Base-by-base conservation (phyloP, 2,797 vertebrate species). In the Rhabdomys pumilio region DNA sequence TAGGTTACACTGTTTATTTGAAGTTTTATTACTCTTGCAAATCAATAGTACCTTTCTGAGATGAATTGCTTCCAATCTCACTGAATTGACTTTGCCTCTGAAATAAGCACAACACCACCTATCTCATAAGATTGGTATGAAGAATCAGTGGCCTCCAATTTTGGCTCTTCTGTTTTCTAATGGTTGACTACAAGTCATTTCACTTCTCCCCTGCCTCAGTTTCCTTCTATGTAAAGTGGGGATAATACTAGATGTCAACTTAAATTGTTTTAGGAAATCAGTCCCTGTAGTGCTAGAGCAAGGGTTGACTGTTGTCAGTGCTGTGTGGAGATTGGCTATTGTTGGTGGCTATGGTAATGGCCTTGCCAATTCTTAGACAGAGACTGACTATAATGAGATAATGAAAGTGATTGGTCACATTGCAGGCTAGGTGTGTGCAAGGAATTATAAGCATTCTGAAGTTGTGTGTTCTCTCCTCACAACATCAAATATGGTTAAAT, bases 131-230 rank as follows among this genome's bases (percentile, higher is more conserved):
- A 12, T 41, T 34, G 6, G 10, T 38, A 19, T 41, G 20, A 69
- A 73, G 84, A 89, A 47, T 94, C 47, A 26, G 2, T 47, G 73
- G 26, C 59, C 55, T 89, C 87, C 81, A 10, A 34, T 93, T 95
- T 50, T 73, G 67, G 4, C 31, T 69, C 41, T 76, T 57, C 14
- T 50, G 47, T 82, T 55, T 94, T 88, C 38, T 77, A 79, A 57
- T 86, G 75, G 50, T 6, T 6, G n/a, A 77, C 19, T 61, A 24
- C 4, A 61, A 79, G 12, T 59, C 34, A 80, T 61, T 73, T 17
- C 47, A 29, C 44, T 6, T 94, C 59, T 94, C 44, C 47, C 22
- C 15, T 79, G 10, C 38, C 72, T 79, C 41, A 11, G 44, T 38
- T 79, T 65, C 44, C 1, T 65, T 50, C 26, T 65, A 26, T 65